A percentile compares a stretch with the other conserved stretches of the same genome.
Evolutionary conservation across 2,113 vertebrate species (phyloP).

Genomic region (Gobiocypris rarus): DNA sequence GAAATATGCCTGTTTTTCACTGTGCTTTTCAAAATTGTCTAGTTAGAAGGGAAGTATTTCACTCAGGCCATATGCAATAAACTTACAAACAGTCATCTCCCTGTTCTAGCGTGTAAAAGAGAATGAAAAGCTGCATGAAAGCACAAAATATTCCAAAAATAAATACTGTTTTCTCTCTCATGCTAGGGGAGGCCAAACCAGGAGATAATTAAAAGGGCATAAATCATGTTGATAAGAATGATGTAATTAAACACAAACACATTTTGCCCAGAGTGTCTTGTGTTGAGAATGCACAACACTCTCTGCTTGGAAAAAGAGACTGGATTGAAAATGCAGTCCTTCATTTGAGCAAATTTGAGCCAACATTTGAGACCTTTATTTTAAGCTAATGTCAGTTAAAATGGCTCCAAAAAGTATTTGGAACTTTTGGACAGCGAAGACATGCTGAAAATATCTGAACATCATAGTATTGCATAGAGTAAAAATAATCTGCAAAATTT

Average conservation of each 20-base stretch:
- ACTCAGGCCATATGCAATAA: conserved; percentile 24
- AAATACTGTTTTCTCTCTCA: conserved; percentile 32
- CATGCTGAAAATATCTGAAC: neutral
- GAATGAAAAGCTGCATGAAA: conserved; percentile 18
- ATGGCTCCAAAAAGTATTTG: neutral
- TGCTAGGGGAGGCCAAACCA: conserved; percentile 46
- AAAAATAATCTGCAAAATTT: too few relatives aligned
- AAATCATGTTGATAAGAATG: conserved; percentile 54
- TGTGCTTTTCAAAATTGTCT: conserved; percentile 37
- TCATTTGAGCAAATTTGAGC: neutral
- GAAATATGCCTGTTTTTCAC: neutral
- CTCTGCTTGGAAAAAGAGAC: neutral
- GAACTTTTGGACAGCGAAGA: neutral
- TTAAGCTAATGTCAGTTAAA: neutral
- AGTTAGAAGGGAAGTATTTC: conserved; percentile 32
- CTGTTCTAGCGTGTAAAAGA: neutral
- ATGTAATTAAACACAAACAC: conserved; percentile 51
- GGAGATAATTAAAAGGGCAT: conserved; percentile 45
- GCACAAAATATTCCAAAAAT: conserved; percentile 26
- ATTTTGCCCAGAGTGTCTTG: conserved; percentile 41
- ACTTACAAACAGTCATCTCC: neutral
- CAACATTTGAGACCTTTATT: neutral
- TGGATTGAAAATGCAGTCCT: neutral
- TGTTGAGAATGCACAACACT: conserved; percentile 10
- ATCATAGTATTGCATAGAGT: neutral